These are phyloP conservation scores for Nasua narica DNA, from an alignment of 2,797 vertebrate genomes.

Conservation along the genomic window DNA sequence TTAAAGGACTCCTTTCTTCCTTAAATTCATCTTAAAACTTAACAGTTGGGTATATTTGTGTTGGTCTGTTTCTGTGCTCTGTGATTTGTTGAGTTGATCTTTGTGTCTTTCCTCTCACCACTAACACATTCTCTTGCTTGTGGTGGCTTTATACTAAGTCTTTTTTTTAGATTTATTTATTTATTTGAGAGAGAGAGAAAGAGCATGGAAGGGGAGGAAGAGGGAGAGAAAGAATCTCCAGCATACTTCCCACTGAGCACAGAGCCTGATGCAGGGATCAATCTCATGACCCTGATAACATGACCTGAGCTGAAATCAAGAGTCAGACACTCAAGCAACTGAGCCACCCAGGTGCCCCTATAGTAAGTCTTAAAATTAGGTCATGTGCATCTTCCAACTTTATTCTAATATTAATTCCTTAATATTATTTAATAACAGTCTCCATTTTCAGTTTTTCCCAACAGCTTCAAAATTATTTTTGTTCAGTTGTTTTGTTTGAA, in stretches of 20 bases:
- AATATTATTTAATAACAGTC: not conserved
- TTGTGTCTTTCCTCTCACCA: not conserved
- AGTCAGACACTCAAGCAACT: not conserved
- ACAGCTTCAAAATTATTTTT: not conserved
- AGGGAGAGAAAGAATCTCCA: not conserved
- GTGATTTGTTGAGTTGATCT: not conserved
- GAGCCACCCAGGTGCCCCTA: not conserved
- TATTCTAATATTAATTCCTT: not conserved
- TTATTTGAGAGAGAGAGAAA: not conserved
- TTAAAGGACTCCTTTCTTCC: not conserved
- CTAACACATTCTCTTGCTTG: not conserved
- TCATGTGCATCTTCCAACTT: not conserved
- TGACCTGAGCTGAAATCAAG: not conserved
- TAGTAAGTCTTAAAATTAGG: constrained; percentile 2
- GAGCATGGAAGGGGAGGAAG: not conserved
- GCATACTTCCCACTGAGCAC: not conserved
- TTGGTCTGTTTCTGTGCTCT: not conserved
- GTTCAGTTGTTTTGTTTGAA: not conserved
- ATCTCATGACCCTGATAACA: not conserved
- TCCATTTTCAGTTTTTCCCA: not conserved
- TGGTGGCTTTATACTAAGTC: not conserved
- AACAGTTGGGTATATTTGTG: not conserved
- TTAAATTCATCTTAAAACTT: not conserved
- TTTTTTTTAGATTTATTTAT: not conserved
- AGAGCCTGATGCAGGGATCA: not conserved